Percentiles rank a stretch among this genome's conserved stretches.
Conservation (phyloP, 2,113 vertebrate species). For the Corydoras maculifer region DNA sequence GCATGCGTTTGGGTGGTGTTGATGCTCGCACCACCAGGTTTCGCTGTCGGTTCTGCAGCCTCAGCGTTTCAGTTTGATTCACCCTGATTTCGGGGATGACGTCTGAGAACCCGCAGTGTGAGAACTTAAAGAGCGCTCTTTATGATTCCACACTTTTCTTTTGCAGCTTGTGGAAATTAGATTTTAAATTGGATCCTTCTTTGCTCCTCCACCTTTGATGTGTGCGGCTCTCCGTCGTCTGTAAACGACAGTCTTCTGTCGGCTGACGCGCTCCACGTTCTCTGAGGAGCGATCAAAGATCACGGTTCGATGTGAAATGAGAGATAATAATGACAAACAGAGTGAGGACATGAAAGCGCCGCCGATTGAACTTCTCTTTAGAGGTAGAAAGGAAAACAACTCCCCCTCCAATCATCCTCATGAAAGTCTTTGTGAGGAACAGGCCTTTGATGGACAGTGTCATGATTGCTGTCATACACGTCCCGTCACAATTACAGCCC, state of each 20-base stretch:
- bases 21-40: no score
- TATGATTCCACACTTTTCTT: not conserved
- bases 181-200: not conserved
- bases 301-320: conserved; percentile 19
- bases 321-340: conserved; percentile 16
- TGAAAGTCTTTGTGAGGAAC: conserved; percentile 44
- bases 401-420: conserved; percentile 34
- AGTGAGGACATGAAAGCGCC: conserved; percentile 30
- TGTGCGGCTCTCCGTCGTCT: conserved; percentile 1
- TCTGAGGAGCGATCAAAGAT: conserved; percentile 23
- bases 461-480: conserved; percentile 35
- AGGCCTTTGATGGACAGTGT: conserved; percentile 48
- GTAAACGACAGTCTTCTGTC: conserved; percentile 20
- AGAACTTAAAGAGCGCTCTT: not conserved
- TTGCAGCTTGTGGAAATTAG: no score
- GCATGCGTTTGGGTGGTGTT: no score
- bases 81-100: no score
- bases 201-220: conserved; percentile 24
- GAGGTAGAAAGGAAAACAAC: conserved; percentile 22
- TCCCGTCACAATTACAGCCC: conserved; percentile 36
- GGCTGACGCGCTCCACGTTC: conserved; percentile 11
- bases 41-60: no score
- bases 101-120: no score
- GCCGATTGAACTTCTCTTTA: conserved; percentile 28
- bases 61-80: no score